Conservation (phyloP, 2,113 vertebrate species). For the Heptranchias perlo region DNA sequence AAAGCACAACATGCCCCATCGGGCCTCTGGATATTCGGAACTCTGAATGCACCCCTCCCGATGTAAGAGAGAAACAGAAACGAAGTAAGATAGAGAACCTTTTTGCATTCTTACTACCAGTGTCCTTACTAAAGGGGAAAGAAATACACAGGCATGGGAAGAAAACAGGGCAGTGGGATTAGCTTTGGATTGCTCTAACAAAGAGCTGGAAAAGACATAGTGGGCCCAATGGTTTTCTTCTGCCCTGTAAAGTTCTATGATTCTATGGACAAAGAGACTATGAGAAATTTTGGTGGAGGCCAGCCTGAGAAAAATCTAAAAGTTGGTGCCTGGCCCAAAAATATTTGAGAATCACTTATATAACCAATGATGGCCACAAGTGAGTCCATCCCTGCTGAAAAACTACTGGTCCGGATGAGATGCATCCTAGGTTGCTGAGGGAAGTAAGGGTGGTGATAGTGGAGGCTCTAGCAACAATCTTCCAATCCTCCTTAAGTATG, state of each 20-base stretch:
- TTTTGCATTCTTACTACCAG: not conserved
- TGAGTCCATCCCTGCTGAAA: not conserved
- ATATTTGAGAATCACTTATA: not conserved
- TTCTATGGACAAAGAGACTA: not conserved
- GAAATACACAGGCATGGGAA: not conserved
- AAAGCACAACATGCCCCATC: not conserved
- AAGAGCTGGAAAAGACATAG: not conserved
- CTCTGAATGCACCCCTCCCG: not conserved
- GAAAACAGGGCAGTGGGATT: not conserved
- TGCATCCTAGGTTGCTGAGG: no score
- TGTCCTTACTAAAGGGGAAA: not conserved
- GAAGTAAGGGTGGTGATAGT: no score
- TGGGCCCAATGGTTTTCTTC: not conserved
- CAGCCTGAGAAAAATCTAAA: not conserved
- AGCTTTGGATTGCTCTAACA: not conserved
- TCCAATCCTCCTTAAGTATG: no score
- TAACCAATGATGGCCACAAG: not conserved
- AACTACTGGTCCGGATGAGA: no score
- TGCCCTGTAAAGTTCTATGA: not conserved
- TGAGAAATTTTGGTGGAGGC: not conserved
- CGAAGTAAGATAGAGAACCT: not conserved
- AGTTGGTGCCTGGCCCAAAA: not conserved
- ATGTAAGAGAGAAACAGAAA: not conserved
- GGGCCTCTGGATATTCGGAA: not conserved
- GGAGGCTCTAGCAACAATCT: no score